Evolutionary conservation across 2,888 invertebrate species (phyloP), one percentile per base, ranked within the genome.

Genomic region (Cybosia mesomella): DNA sequence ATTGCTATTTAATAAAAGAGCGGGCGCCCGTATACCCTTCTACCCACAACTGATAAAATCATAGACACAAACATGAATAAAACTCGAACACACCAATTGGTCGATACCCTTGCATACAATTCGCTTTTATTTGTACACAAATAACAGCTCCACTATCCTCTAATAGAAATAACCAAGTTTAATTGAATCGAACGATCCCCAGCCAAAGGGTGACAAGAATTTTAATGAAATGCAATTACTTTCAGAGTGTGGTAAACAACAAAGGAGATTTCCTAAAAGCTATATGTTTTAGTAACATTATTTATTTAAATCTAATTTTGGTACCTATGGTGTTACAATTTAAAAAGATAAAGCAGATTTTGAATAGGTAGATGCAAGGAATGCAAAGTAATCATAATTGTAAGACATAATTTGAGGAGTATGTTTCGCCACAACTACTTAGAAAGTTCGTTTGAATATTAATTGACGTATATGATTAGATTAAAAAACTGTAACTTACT

Each of bases 1-100:
- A 87, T 86, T 80, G 85, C 83, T 87, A 84, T 91, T 91, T 91
- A 92, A 93, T 92, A 92, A 90, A 92, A 92, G 90, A 88, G 87
- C 84, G 87, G 83, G 85, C 81, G 85, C 93, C 93, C 93, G 91
- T 92, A 93, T 94, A 82, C 82, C 84, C 86, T 76, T 84, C 43
- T 49, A 43, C 34, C 59, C 64, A 86, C 83, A 85, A 79, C 89
- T 90, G 94, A 95, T 94, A 94, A 92, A 87, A 95, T 93, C 93
- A 88, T 88, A 89, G 88, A 89, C 90, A 87, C 88, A 91, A 92
- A 91, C 91, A 89, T 86, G 86, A 85, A 87, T 91, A 89, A 90
- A 91, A 74, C 55, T 86, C 83, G 76, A 80, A 82, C 76, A 82
- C 82, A 84, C 87, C 89, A 89, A 90, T 91, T 92, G 92, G 87